Conservation (phyloP, 2,888 invertebrate species). For the Gisinianus flammeolus region DNA sequence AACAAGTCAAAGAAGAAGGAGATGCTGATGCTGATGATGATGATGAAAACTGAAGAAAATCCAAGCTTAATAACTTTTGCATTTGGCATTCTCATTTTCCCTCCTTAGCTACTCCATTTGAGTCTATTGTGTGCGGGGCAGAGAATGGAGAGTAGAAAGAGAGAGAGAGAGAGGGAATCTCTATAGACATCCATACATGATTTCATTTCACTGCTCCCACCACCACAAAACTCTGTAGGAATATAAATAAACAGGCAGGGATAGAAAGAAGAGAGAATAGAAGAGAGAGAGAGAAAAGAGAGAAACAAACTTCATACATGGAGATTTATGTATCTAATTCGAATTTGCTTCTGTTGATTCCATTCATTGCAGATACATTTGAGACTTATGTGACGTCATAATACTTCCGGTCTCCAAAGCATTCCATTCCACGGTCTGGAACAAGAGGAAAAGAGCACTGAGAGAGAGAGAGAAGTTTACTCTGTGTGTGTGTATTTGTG, state of each 20-base stretch:
- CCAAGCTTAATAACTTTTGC: too few relatives aligned
- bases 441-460: background rate
- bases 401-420: slow-evolving; percentile 34
- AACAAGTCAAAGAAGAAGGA: too few relatives aligned
- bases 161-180: too few relatives aligned
- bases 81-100: background rate
- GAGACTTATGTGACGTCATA: slow-evolving; percentile 31
- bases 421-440: background rate
- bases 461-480: background rate
- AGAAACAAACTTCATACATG: background rate
- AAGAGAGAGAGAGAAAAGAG: background rate
- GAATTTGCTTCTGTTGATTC: slow-evolving; percentile 11
- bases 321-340: slow-evolving; percentile 8
- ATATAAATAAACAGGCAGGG: background rate
- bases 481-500: background rate
- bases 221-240: background rate
- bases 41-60: too few relatives aligned
- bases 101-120: background rate
- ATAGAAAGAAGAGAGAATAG: background rate
- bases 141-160: background rate
- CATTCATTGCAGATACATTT: slow-evolving; percentile 21
- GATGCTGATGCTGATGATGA: too few relatives aligned
- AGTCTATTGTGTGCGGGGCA: background rate
- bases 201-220: slow-evolving; percentile 5
- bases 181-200: slow-evolving; percentile 8